Evolutionary conservation across 30 jellyfish, hydroid and myxozoan genomes (phyloP).

Genomic region (Cassiopea xamachana): DNA sequence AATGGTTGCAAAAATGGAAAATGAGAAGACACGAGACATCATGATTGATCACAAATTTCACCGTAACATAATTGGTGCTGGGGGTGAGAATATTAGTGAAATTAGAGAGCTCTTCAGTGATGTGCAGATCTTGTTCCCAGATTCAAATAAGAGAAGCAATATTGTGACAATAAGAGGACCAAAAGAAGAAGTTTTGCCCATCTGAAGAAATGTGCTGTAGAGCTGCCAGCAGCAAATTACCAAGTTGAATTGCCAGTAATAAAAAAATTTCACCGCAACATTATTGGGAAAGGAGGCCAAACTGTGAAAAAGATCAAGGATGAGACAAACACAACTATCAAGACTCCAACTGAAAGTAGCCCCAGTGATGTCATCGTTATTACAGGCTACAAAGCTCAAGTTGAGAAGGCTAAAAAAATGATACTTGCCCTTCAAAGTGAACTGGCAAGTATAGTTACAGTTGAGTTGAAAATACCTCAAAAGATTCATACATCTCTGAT

Average conservation of each 20-base stretch:
- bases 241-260: slow-evolving; percentile 85
- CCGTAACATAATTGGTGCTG: slow-evolving; percentile 91
- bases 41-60: slow-evolving; percentile 90
- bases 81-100: slow-evolving; percentile 87
- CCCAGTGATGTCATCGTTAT: slow-evolving; percentile 89
- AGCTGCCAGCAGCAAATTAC: slow-evolving; percentile 86
- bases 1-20: slow-evolving; percentile 95
- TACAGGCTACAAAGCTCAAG: slow-evolving; percentile 89
- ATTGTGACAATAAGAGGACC: slow-evolving; percentile 97
- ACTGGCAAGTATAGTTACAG: slow-evolving; percentile 84
- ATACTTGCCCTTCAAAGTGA: slow-evolving; percentile 84
- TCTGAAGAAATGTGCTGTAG: slow-evolving; percentile 91
- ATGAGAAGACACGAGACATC: slow-evolving; percentile 93
- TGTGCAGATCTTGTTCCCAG: slow-evolving; percentile 95
- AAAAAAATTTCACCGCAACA: slow-evolving; percentile 92
- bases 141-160: slow-evolving; percentile 85
- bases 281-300: slow-evolving; percentile 92
- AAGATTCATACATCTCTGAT: slow-evolving; percentile 89
- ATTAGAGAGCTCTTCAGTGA: slow-evolving; percentile 87
- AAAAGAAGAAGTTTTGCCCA: slow-evolving; percentile 85
- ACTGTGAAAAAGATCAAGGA: slow-evolving; percentile 89
- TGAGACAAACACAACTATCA: slow-evolving; percentile 84
- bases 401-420: slow-evolving; percentile 87
- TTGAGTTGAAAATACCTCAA: slow-evolving; percentile 83
- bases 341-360: slow-evolving; percentile 87